Percentiles rank a stretch among this genome's conserved stretches.
Conservation (phyloP, 2,113 vertebrate genomes). For the Xiphophorus hellerii region DNA sequence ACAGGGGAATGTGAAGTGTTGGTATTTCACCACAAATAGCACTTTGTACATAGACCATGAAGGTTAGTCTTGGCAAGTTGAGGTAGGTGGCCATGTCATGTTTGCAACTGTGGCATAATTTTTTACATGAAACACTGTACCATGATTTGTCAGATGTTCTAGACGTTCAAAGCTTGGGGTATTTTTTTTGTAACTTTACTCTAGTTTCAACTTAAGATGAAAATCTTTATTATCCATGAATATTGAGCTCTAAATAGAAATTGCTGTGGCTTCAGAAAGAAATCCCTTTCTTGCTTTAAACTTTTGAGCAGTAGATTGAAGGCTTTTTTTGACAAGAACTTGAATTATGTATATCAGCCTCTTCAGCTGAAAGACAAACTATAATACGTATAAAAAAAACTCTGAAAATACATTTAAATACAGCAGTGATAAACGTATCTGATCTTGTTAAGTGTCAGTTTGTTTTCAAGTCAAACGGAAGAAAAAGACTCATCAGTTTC, state of each 20-base stretch:
- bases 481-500: neutral
- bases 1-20: neutral
- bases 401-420: too few relatives aligned
- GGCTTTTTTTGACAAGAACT: too few relatives aligned
- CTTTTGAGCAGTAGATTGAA: neutral
- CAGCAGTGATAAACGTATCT: neutral
- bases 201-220: neutral
- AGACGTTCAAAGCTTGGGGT: neutral
- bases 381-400: too few relatives aligned
- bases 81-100: too few relatives aligned
- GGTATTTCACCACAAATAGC: neutral
- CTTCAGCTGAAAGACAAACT: too few relatives aligned
- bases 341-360: too few relatives aligned
- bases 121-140: neutral
- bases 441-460: neutral
- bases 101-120: too few relatives aligned
- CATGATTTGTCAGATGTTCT: neutral
- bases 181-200: neutral
- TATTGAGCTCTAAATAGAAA: neutral
- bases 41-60: neutral
- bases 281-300: neutral
- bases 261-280: neutral
- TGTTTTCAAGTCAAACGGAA: neutral
- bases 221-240: neutral
- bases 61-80: too few relatives aligned